Evolutionary conservation across 2,113 vertebrate genomes (phyloP).

Genomic region (Neogale vison): DNA sequence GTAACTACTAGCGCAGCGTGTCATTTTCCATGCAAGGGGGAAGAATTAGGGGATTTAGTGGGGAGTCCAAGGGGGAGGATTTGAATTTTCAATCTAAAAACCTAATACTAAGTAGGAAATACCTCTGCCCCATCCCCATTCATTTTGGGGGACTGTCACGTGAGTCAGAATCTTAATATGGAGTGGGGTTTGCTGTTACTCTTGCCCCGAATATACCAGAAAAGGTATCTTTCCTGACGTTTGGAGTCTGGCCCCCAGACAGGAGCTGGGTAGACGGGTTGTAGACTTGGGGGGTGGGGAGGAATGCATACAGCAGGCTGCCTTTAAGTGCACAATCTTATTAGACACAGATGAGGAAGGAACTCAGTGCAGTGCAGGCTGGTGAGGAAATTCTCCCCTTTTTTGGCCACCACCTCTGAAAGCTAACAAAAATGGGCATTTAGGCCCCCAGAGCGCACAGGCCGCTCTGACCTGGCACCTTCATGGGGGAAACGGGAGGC

Average conservation of each 20-base stretch:
- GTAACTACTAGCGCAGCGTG: not conserved
- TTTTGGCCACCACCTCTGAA: not conserved
- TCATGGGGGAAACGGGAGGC: not conserved
- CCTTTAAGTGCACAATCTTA: conserved; percentile 25
- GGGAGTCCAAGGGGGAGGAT: not conserved
- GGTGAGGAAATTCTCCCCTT: not conserved
- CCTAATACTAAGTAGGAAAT: not conserved
- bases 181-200: not conserved
- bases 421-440: not conserved
- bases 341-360: not conserved
- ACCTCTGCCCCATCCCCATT: not conserved
- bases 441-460: not conserved
- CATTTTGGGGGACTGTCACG: not conserved
- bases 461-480: not conserved
- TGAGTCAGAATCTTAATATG: not conserved
- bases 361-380: not conserved
- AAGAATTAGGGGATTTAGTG: not conserved
- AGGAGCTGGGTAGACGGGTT: accelerated
- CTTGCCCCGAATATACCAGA: not conserved
- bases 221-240: not conserved
- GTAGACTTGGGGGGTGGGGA: not conserved
- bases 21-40: not conserved
- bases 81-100: not conserved
- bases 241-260: not conserved
- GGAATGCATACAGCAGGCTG: not conserved